Base-by-base conservation (phyloP, 2,888 invertebrate species). In the Cabera pusaria region DNA sequence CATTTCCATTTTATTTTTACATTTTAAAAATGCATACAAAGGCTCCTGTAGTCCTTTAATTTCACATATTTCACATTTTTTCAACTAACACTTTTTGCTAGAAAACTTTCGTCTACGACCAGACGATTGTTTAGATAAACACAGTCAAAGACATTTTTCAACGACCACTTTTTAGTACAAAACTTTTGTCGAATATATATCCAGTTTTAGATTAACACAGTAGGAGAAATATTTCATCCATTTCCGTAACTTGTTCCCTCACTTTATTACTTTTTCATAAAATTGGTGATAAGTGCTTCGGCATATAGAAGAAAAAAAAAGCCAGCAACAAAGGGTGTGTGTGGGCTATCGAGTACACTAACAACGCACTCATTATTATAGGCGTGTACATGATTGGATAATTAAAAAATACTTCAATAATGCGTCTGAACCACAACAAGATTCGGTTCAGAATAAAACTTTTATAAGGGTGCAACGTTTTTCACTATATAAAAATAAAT, bases 231-330 rank as follows among this genome's bases (percentile, higher is more conserved):
- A n/a, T n/a, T n/a, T n/a, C n/a, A n/a, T n/a, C 2, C 7, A 21
- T 21, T 2, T 22, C 10, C 5, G 9, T 18, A 18, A 6, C 2
- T 18, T n/a, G 10, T 5, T n/a, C n/a, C 6, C 12, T 24, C 12
- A 24, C 7, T 24, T 5, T 5, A 16, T 36, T n/a, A 10, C 24
- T 29, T 34, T 19, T 25, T 25, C 8, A 34, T 1, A 25, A 40
- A 40, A 11, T 20, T 29, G 3, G 19, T 11, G 49, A 65, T 6
- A 58, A 56, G 35, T 48, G 61, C 49, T 59, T 63, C 9, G 55
- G 61, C 22, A 61, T 54, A 29, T 54, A 71, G 19, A 57, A 64
- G 32, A 63, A 64, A 31, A 67, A 43, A 19, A 60, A 40, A 4
- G 48, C 22, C 29, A 72, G 46, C 5, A 65, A 16, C 2, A 43